Evolutionary conservation across 2,888 invertebrate genomes (phyloP), one percentile per base, ranked within the genome.

Genomic region (Yponomeuta sedellus): DNA sequence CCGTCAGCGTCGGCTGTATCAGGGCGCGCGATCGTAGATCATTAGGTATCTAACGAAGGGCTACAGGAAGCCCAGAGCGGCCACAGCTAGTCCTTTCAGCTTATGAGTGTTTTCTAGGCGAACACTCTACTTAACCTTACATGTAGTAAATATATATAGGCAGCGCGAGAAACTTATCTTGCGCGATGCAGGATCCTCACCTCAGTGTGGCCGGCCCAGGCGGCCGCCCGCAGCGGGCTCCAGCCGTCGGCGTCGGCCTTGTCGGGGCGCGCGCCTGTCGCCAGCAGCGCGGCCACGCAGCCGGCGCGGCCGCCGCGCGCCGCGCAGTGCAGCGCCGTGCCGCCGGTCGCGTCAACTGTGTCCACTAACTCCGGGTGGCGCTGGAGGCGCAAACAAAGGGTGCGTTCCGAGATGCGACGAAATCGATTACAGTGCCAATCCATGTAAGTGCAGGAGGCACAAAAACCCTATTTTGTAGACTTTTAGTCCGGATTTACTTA

Each of bases 151-250:
- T 44, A 12, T 44, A 44, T 44, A 44, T 44, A 44, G 11, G 11
- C 11, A 4, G 12, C 44, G 44, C 44, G 12, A 44, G 12, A 44
- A n/a, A n/a, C n/a, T n/a, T n/a, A n/a, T n/a, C n/a, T n/a, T n/a
- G n/a, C n/a, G n/a, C n/a, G n/a, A n/a, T n/a, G n/a, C n/a, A n/a
- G n/a, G n/a, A n/a, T n/a, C n/a, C n/a, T 34, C 34, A 34, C 34
- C 34, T 34, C 34, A 34, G 34, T 34, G 34, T 34, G 34, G 6
- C 34, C 34, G 10, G 34, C 34, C 34, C 34, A 34, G 8, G 98
- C 97, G 22, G 98, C 97, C 4, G 98, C 97, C 67, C 98, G 90
- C 63, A 97, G 88, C 16, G 97, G 96, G 44, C 97, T 97, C 98
- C 97, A 97, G 44, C 97, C 97, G 77, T 97, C 97, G 64, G 93